These are phyloP conservation scores for Gnathonemus longibarbis DNA, from an alignment of 2,113 vertebrate species.

Conservation along the genomic window DNA sequence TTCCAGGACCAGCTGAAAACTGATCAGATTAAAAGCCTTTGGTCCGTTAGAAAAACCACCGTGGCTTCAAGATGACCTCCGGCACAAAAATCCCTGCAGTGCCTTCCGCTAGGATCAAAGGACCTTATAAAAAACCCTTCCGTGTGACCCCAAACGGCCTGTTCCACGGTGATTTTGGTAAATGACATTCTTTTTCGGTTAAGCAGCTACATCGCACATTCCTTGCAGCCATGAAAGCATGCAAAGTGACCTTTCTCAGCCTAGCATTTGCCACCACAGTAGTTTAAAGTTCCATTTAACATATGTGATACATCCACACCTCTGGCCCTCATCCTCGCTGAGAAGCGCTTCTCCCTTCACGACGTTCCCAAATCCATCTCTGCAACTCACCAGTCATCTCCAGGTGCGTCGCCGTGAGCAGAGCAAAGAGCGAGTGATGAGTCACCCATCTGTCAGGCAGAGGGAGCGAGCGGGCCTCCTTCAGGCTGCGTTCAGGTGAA, in stretches of 20 bases:
- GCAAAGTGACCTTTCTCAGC: background rate
- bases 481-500: conserved; percentile 17
- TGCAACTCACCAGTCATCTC: background rate
- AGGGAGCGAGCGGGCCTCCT: background rate
- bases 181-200: background rate
- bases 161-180: background rate
- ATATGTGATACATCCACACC: background rate
- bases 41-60: background rate
- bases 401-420: background rate
- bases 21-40: background rate
- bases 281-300: background rate
- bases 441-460: background rate
- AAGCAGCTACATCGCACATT: background rate
- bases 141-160: background rate
- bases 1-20: background rate
- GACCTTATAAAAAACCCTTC: background rate
- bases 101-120: background rate
- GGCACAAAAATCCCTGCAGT: background rate
- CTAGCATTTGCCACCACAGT: background rate
- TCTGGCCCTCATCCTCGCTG: background rate
- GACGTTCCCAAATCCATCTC: background rate
- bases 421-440: background rate
- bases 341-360: background rate
- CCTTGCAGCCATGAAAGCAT: background rate
- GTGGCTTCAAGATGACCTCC: background rate